These are phyloP conservation scores for Nemapogon koenigi DNA, from an alignment of 2,888 invertebrate species.

Conservation along the genomic window DNA sequence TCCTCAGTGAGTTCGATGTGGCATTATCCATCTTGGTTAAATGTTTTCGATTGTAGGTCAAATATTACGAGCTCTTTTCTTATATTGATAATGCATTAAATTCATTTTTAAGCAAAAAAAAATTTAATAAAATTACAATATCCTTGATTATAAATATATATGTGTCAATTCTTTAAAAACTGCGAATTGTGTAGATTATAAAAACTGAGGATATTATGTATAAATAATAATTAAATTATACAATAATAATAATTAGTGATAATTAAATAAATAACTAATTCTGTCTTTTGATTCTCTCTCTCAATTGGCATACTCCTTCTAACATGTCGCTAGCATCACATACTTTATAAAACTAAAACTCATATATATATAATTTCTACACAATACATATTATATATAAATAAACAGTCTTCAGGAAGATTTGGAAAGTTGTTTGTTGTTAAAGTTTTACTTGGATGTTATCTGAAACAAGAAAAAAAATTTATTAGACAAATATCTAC, in stretches of 20 bases:
- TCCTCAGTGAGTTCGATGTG: conserved; percentile 29
- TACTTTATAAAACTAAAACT: no score
- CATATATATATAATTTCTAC: no score
- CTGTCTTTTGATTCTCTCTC: conserved; percentile 63
- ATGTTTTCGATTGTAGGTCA: no score
- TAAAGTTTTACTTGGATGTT: conserved; percentile 35
- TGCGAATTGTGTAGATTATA: background rate
- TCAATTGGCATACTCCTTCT: conserved; percentile 43
- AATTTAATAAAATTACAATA: background rate
- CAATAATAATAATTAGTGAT: background rate
- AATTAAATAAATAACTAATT: conserved; percentile 51
- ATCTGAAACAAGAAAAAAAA: conserved; percentile 57
- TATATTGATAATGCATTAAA: conserved; percentile 1
- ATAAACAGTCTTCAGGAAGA: conserved; percentile 57
- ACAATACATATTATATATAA: no score
- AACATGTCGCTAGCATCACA: conserved; percentile 23
- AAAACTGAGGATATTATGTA: conserved; percentile 1
- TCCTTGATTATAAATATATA: background rate
- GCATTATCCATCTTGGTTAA: conserved; percentile 41
- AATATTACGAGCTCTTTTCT: no score
- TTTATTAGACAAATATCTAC: no score
- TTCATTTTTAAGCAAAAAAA: conserved; percentile 3
- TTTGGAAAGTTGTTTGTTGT: conserved; percentile 55
- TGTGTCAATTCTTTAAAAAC: background rate
- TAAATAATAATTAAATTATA: no score